These are phyloP conservation scores for Aphaenogaster rudis DNA, from an alignment of 1,140 invertebrate species.

Conservation along the genomic window DNA sequence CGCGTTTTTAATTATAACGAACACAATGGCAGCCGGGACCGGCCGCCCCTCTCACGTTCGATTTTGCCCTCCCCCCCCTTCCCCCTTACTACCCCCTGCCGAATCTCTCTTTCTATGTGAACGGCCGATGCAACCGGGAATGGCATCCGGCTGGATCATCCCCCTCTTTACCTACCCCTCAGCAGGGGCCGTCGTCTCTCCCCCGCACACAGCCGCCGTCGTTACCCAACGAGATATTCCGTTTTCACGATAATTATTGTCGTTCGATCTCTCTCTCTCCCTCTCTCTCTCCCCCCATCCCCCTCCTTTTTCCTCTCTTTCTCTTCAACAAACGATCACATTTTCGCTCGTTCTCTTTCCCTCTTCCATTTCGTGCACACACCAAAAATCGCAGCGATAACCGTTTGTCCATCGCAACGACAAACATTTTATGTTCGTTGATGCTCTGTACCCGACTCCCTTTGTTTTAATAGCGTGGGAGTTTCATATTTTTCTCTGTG, in stretches of 20 bases:
- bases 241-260: constrained; percentile 87
- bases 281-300: background rate
- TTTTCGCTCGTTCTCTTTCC: constrained; percentile 52
- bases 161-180: constrained; percentile 67
- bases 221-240: constrained; percentile 84
- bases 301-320: constrained; percentile 51
- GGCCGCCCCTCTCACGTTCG: constrained; percentile 39
- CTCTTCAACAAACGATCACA: constrained; percentile 55
- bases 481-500: constrained; percentile 54
- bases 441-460: constrained; percentile 66
- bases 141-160: constrained; percentile 84
- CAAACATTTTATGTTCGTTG: constrained; percentile 76
- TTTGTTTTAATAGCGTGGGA: constrained; percentile 52
- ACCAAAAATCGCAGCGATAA: constrained; percentile 80
- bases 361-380: constrained; percentile 67
- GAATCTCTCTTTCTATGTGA: constrained; percentile 36
- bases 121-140: constrained; percentile 82
- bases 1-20: constrained; percentile 88
- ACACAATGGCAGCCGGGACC: constrained; percentile 85
- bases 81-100: background rate
- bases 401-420: constrained; percentile 74
- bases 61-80: constrained; percentile 28
- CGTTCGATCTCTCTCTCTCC: constrained; percentile 82
- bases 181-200: constrained; percentile 59
- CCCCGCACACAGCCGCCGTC: constrained; percentile 44